Base-by-base conservation (phyloP, 2,888 invertebrate species). In the Leptinotarsa tumamoca region DNA sequence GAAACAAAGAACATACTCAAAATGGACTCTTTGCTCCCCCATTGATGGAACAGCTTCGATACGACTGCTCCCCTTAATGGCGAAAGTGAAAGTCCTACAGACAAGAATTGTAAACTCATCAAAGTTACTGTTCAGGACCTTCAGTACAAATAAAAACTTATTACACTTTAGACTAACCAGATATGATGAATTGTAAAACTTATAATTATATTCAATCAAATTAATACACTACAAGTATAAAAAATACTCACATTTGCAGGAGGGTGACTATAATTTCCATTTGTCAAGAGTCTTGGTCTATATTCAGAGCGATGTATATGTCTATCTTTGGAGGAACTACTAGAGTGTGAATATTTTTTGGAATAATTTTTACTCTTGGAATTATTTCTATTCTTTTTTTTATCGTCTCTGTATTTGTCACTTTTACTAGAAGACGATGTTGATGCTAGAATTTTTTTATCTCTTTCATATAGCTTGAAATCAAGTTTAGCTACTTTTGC, bases 261-360 rank as follows among this genome's bases (percentile, higher is more conserved):
- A 51, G 87, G 84, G 80, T 87, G 84, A 78, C 85, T 86, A 80
- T 87, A 87, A 78, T 88, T 88, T 74, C 88, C 88, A 83, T 85
- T 85, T 15, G 85, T 86, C 73, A 86, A 73, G 56, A 84, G 77
- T 56, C 84, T 82, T 67, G 83, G 82, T 71, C 81, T 82, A 74
- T 78, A 66, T 13, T 82, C 82, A 71, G 74, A 75, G 23, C 81
- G 71, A 72, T 81, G 78, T 56, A 78, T 79, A 72, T 80, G 80
- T 68, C 74, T 78, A 54, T 81, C 80, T 51, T 74, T 82, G 49
- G 71, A 78, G 23, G 74, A 73, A 63, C 74, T 81, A 68, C 77
- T 78, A 52, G 78, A 73, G 56, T 79, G 74, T 71, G 79, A 71
- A 50, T 73, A 72, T 68, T 78, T 78, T 63, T 79, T 78, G 21